Conservation (phyloP, 2,113 vertebrate genomes). For the Ceuthmochares aereus region DNA sequence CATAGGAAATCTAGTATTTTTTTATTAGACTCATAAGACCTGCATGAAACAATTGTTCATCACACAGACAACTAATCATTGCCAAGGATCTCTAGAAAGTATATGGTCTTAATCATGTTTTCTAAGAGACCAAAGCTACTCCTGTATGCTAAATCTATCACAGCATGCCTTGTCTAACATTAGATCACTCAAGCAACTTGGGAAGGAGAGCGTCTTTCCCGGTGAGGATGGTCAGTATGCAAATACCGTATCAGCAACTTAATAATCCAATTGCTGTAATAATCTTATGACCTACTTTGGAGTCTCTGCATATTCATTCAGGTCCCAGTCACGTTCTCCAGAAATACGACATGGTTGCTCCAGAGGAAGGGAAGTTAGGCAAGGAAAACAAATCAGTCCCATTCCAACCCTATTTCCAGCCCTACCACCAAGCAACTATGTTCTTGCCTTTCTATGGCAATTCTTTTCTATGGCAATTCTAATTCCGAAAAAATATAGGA, state of each 20-base stretch:
- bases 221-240: neutral
- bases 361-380: neutral
- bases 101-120: neutral
- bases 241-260: neutral
- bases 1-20: neutral
- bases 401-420: neutral
- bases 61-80: neutral
- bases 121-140: neutral
- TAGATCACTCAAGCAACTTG: neutral
- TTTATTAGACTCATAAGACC: neutral
- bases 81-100: neutral
- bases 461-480: neutral
- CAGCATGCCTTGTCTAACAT: neutral
- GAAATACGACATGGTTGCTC: neutral
- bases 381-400: neutral
- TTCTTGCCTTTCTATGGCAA: neutral
- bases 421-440: neutral
- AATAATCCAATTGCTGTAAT: neutral
- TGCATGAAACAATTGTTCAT: neutral
- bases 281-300: neutral
- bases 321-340: neutral
- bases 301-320: neutral
- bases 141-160: neutral
- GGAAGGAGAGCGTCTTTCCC: neutral
- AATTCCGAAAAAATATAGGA: neutral